phyloP scores from a whole-genome alignment of 2,113 vertebrate genomes.

The Melanostigma gelatinosum region DNA sequence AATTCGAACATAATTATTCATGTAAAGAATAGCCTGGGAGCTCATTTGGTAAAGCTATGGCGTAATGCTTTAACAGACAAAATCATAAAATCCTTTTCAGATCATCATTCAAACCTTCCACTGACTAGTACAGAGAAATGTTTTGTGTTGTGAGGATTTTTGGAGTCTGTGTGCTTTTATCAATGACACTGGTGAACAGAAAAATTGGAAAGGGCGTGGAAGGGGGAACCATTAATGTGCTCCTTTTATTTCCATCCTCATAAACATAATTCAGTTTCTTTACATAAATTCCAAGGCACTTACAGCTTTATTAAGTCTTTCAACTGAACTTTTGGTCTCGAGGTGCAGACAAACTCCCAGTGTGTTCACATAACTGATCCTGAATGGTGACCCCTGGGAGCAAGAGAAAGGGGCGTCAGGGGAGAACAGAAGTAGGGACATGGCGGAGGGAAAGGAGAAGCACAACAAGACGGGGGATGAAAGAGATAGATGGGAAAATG shows the following conservation, averaged over 20 bases:
- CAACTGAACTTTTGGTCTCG: constrained; percentile 36
- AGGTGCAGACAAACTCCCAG: constrained; percentile 44
- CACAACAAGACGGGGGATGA: constrained; percentile 39
- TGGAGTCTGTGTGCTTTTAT: not conserved
- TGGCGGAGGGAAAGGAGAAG: constrained; percentile 27
- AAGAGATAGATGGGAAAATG: constrained; percentile 44
- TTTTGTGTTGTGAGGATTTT: not conserved
- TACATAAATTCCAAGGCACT: constrained; percentile 19
- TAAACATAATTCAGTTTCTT: constrained; percentile 5
- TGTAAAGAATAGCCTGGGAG: not conserved
- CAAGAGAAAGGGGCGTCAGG: constrained; percentile 17
- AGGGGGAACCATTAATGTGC: not conserved
- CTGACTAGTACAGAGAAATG: not conserved
- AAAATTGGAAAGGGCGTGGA: not conserved
- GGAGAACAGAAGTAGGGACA: constrained; percentile 32
- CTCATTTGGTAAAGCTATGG: constrained; percentile 1
- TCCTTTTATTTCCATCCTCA: not conserved
- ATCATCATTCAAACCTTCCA: not conserved
- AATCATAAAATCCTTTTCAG: not conserved
- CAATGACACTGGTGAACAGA: not conserved
- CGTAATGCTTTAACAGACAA: not conserved
- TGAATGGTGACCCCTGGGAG: constrained; percentile 50
- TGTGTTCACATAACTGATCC: constrained; percentile 27
- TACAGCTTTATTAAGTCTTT: constrained; percentile 20
- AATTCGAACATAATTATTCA: not conserved